Base-by-base conservation (phyloP, 2,797 vertebrate species). In the Aplochiton taeniatus region DNA sequence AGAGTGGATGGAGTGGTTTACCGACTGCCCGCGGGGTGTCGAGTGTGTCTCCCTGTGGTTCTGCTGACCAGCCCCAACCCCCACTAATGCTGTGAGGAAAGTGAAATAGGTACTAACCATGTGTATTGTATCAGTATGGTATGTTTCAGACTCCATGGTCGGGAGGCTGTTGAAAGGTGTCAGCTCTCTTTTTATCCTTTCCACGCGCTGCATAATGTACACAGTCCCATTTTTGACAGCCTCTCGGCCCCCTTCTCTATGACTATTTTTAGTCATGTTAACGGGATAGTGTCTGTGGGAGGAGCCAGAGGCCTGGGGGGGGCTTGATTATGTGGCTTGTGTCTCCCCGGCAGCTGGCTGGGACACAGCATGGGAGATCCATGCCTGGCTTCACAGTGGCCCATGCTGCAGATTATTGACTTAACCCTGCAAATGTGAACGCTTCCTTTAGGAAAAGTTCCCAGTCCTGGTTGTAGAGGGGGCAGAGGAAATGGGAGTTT, bases 261-360 rank as follows among this genome's bases (percentile, higher is more conserved):
- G 58, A 54, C 78, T 82, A 64, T 81, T 74, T 88, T 78, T 75
- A 77, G 72, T 66, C 55, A 43, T 74, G 61, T 66, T 77, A 63
- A 63, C 61, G 62, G 70, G 62, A 59, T 67, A 59, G 48, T 65
- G 63, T 58, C 52, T 56, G 66, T 48, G 10, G 55, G 69, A 60
- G 47, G 58, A 58, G 50, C 49, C 59, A 55, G 18, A 11, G 48
- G 11, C 43, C 10, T 11, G 70, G 19, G 44, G 44, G 58, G 43
- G 57, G 66, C 59, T 50, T 70, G 62, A 61, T 58, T 52, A 70
- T 12, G 42, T 62, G 9, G 55, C 58, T 57, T 42, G 10, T 47
- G 62, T 17, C 3, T 56, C 61, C 41, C 50, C 57, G 12, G 55
- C 9, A 41, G 18, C 53, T 13, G 4, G 9, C 19, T 2, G 62